Evolutionary conservation across 1,140 invertebrate genomes (phyloP), one percentile per base, ranked within the genome.

Genomic region (Ceratina japonica): DNA sequence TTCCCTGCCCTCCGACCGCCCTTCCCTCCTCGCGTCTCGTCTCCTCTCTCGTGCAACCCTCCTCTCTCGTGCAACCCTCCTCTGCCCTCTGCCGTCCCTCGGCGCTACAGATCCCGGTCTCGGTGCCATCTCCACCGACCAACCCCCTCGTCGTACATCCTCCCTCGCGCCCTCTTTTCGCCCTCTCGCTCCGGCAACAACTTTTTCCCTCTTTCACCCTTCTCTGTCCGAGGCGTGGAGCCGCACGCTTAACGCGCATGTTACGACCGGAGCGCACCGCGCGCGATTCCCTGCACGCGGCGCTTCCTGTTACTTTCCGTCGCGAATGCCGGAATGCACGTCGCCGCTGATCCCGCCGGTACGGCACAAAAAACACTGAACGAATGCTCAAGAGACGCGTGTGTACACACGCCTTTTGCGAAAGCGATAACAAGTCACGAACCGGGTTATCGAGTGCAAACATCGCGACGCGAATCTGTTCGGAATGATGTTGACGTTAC

Each of bases 171-270:
- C 22, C 56, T 58, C 20, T 56, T 72, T 70, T 70, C 58, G 37
- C 78, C 52, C 59, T 63, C 56, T 76, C 37, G 5, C 58, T 61
- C 79, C 0, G 44, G 27, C 73, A 62, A 37, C 56, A 15, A 13
- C 22, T 52, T 56, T 61, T 58, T 37, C 20, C 66, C 61, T 18
- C 52, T 20, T 31, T 52, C 51, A 31, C 61, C 62, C 49, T 22
- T 75, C 65, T 27, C 37, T 56, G 64, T 77, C 63, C 64, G 8
- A 63, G 70, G 76, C 59, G 37, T 79, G 75, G 75, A 69, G 87
- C 86, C 83, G 82, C 85, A 87, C 86, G 86, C 76, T 87, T 86
- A 86, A 89, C 85, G 89, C 89, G 88, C 90, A 90, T 87, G 87
- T 87, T 87, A 90, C 86, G 87, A 88, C 82, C 86, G 54, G 3